phyloP scores from a whole-genome alignment of 2,797 vertebrate genomes.

The Echiichthys vipera region DNA sequence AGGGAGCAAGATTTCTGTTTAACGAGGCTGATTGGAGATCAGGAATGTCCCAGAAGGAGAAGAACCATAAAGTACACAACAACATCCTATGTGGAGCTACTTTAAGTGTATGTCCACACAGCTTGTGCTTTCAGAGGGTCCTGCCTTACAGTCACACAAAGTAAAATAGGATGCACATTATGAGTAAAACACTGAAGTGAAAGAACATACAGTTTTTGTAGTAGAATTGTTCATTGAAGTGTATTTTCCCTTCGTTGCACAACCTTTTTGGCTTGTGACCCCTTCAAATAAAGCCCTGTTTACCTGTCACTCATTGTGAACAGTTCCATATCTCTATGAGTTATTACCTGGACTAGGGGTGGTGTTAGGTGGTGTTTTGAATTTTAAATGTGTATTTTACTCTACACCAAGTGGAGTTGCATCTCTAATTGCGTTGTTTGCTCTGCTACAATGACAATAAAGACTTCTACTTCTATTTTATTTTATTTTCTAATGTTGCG shows the following conservation, averaged over 20 bases:
- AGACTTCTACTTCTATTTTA: too few relatives aligned
- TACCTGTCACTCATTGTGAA: not conserved
- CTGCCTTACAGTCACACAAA: not conserved
- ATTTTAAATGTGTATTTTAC: too few relatives aligned
- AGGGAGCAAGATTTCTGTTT: conserved; percentile 41
- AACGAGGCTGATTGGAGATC: conserved; percentile 55
- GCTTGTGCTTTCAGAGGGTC: not conserved
- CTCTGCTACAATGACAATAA: too few relatives aligned
- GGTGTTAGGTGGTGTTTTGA: too few relatives aligned
- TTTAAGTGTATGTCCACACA: not conserved
- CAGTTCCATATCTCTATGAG: not conserved
- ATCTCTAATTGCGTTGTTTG: too few relatives aligned
- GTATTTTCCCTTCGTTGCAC: not conserved
- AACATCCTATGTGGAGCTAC: conserved; percentile 27
- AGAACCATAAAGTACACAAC: conserved; percentile 35
- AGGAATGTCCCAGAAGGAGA: conserved; percentile 64
- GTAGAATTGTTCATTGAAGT: not conserved
- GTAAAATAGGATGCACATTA: not conserved
- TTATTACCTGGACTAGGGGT: not conserved
- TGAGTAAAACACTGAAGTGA: not conserved
- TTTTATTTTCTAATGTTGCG: not conserved
- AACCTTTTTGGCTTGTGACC: not conserved
- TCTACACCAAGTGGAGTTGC: too few relatives aligned
- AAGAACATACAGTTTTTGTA: not conserved
- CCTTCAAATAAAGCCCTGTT: not conserved